Conservation (phyloP, 2,113 vertebrate species). For the Ciconia stormi region DNA sequence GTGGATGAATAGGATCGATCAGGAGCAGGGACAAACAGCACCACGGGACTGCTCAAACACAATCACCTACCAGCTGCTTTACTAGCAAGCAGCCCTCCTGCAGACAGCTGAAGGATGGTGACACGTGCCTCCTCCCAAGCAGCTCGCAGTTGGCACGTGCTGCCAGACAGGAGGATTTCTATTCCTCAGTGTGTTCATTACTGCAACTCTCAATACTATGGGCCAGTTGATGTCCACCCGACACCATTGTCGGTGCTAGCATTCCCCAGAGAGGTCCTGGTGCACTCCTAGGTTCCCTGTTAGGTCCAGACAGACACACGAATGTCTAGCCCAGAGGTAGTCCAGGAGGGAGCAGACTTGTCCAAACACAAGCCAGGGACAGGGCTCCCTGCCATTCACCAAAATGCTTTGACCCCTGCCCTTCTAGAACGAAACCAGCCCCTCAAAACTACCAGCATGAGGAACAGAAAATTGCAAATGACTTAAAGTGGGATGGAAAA, state of each 20-base stretch:
- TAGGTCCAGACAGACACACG: not conserved
- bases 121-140: not conserved
- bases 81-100: not conserved
- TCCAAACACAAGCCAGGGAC: not conserved
- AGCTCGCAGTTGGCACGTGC: not conserved
- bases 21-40: not conserved
- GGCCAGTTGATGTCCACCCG: not conserved
- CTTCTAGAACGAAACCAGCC: not conserved
- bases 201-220: not conserved
- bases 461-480: conserved; percentile 32
- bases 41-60: not conserved
- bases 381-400: not conserved
- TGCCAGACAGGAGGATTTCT: not conserved
- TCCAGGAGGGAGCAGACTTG: not conserved
- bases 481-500: conserved; percentile 2
- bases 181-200: not conserved
- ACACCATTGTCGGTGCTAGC: accelerated
- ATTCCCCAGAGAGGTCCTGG: not conserved
- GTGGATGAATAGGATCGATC: not conserved
- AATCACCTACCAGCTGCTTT: not conserved
- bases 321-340: not conserved
- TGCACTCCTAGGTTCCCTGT: not conserved
- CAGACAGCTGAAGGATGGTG: not conserved
- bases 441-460: not conserved
- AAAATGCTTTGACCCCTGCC: conserved; percentile 35